Percentiles rank a stretch among this genome's conserved stretches.
Evolutionary conservation across 2,113 vertebrate genomes (phyloP).

Genomic region (Antigone vipio): DNA sequence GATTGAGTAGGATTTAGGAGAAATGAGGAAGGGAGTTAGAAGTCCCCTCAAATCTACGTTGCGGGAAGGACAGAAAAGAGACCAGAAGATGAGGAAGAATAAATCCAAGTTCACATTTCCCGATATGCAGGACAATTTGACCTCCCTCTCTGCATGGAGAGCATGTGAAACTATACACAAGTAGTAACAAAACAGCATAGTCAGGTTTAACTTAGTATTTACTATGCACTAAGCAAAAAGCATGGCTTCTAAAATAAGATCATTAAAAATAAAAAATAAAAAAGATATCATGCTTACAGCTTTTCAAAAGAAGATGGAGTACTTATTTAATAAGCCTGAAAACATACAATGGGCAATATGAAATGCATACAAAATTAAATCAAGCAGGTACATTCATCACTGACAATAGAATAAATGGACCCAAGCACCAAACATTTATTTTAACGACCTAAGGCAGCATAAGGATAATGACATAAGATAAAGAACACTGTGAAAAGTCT

Average conservation of each 20-base stretch:
- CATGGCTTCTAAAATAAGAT: neutral
- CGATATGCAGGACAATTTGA: neutral
- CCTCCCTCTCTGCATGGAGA: neutral
- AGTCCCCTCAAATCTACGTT: neutral
- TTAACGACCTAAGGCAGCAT: slow-evolving; percentile 68
- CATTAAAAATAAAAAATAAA: neutral
- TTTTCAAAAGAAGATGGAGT: slow-evolving; percentile 49
- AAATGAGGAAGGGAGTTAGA: neutral
- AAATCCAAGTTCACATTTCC: neutral
- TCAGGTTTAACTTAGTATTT: neutral
- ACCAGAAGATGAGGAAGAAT: neutral
- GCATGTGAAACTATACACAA: neutral
- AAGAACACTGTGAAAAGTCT: slow-evolving; percentile 44
- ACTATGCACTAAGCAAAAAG: slow-evolving; percentile 8
- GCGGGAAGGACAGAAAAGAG: neutral
- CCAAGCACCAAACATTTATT: slow-evolving; percentile 71
- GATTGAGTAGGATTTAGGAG: neutral
- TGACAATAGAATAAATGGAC: slow-evolving; percentile 74
- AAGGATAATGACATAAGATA: slow-evolving; percentile 67
- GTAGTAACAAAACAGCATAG: neutral
- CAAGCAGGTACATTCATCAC: slow-evolving; percentile 75
- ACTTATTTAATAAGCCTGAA: slow-evolving; percentile 68
- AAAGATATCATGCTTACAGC: neutral
- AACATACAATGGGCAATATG: slow-evolving; percentile 61
- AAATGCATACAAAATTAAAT: slow-evolving; percentile 74